Evolutionary conservation across 2,113 vertebrate genomes (phyloP), one percentile per base, ranked within the genome.

Genomic region (Microtus montanus): DNA sequence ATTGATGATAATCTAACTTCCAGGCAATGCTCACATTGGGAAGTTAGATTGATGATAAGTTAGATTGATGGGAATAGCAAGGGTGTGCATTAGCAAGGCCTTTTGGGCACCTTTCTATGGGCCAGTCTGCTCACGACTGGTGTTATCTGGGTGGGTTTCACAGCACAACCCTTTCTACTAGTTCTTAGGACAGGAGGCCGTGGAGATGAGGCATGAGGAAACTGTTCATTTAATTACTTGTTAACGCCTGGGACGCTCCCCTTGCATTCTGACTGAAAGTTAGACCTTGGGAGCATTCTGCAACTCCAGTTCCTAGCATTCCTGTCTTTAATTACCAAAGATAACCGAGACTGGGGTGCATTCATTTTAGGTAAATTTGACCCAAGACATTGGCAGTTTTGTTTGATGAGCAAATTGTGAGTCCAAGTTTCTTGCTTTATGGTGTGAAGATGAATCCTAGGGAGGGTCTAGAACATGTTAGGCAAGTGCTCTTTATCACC

Each of bases 81-180:
- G 49, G 52, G 74, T 84, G 64, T 33, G 1, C 9, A 52, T 52
- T 22, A 92, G 85, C 47, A 54, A 58, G 38, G 49, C 73, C 82
- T 92, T 70, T 61, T 28, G 41, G 52, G 91, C 77, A 93, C 58
- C 41, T 77, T 94, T 61, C 30, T 38, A 5, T 47, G 38, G 92
- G 92, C 93, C 95, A 92, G 58, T 38, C 92, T 93, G 95, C 70
- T 96, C 83, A 44, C 54, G 47, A 75, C 49, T 85, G 63, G 15
- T 90, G 70, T 86, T 78, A 71, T 83, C 85, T 41, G 52, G 84
- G 33, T 35, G 7, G 47, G 47, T 94, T 88, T 95, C 28, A 70
- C 28, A 14, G 33, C 0, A 38, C 38, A 41, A 49, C 6, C 54
- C 41, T 63, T 80, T 80, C 83, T 22, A 71, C 30, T 63, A 82